Conservation (phyloP, 2,888 invertebrate species). For the Eudasyphora cyanicolor region DNA sequence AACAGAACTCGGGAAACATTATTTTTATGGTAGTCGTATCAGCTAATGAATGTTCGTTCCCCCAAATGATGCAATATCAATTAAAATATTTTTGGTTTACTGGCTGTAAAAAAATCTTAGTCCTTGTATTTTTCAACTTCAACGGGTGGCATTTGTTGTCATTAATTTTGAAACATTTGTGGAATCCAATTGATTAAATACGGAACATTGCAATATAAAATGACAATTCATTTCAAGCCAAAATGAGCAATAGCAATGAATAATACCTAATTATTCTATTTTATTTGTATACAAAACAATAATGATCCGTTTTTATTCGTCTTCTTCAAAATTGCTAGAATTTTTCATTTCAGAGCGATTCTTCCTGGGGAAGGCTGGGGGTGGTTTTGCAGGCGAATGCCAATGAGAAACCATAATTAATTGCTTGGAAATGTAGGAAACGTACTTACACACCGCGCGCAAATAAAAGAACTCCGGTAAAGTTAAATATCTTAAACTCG, state of each 20-base stretch:
- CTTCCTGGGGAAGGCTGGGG: not conserved
- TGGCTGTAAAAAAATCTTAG: not conserved
- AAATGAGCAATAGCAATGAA: not conserved
- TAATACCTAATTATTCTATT: not conserved
- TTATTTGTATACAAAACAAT: not conserved
- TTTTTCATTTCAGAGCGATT: not conserved
- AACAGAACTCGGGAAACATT: too few species aligned
- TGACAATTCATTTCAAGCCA: not conserved
- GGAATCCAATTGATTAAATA: slow-evolving; percentile 10
- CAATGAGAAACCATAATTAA: not conserved
- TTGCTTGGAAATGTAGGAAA: not conserved
- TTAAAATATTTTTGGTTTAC: not conserved
- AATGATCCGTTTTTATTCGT: not conserved
- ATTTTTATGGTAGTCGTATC: too few species aligned
- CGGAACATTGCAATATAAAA: not conserved
- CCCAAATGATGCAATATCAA: not conserved
- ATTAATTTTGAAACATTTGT: not conserved
- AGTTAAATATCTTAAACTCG: not conserved
- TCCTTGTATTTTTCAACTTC: not conserved
- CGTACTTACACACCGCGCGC: not conserved
- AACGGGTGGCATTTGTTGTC: not conserved
- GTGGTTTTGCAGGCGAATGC: too few species aligned
- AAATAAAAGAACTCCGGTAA: not conserved
- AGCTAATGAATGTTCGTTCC: too few species aligned
- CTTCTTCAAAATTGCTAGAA: not conserved